phyloP scores from a whole-genome alignment of 2,113 vertebrate species.

The Hystrix cristata region DNA sequence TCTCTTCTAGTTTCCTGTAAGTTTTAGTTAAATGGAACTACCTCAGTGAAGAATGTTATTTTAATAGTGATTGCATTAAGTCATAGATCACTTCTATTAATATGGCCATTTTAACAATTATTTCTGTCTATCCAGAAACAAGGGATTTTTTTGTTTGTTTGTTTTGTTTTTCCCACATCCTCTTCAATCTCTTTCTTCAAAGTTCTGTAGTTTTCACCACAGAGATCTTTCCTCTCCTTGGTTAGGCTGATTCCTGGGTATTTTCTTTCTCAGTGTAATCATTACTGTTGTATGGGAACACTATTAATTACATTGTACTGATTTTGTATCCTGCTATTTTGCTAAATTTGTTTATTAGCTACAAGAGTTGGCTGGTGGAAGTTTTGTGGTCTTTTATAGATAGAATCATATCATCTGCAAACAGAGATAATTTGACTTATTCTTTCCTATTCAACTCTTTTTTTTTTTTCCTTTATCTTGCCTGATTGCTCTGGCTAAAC shows the following conservation, averaged over 20 bases:
- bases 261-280: not conserved
- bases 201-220: not conserved
- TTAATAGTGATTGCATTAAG: not conserved
- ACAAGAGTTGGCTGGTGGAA: not conserved
- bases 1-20: not conserved
- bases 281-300: not conserved
- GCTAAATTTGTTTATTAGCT: not conserved
- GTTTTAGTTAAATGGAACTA: not conserved
- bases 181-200: not conserved
- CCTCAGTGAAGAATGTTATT: not conserved
- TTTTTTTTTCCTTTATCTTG: not conserved
- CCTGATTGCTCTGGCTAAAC: not conserved
- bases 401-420: not conserved
- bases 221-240: not conserved
- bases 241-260: not conserved
- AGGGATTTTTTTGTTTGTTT: not conserved
- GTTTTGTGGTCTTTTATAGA: not conserved
- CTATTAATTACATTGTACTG: not conserved
- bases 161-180: not conserved
- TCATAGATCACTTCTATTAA: not conserved
- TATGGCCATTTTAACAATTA: not conserved
- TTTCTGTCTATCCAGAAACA: not conserved
- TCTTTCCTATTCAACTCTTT: no score
- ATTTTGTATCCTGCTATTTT: not conserved
- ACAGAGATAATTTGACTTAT: not conserved